Base-by-base conservation (phyloP, 2,888 invertebrate species). In the Lasioglossum marginatum region DNA sequence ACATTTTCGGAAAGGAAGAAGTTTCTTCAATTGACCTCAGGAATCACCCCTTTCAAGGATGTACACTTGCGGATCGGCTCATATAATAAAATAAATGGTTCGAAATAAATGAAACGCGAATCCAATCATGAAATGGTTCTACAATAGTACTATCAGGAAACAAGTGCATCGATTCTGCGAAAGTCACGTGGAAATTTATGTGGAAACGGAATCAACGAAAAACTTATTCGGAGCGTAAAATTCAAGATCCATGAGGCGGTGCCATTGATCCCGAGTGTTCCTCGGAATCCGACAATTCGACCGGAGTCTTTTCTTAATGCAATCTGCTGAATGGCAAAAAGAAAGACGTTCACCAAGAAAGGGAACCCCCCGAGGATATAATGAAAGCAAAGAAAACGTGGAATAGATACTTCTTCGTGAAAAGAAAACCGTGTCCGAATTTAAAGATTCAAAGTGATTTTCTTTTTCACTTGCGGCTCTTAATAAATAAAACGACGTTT, bases 251-350 rank as follows among this genome's bases (percentile, higher is more conserved):
- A 57, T 19, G 52, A 37, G 45, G 19, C 57, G 40, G n/a, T 31
- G n/a, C 19, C 66, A 63, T 70, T 84, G 73, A 60, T 84, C 74
- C 77, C 31, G 27, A 57, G 14, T 40, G 82, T 82, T 34, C 52
- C 4, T n/a, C 43, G 52, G 27, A 52, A 71, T 82, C 83, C 78
- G 27, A 70, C 78, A 43, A 84, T 78, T 63, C 63, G 57, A 70
- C 43, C 40, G 10, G 23, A 48, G 34, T 75, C 37, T 48, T 74
- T 70, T 34, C 74, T 71, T 74, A 12, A 23, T 27, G 16, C 60
- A 78, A 73, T 78, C 74, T 63, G 40, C 27, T 63, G 84, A 84
- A 78, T 70, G 70, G 77, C n/a, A 57, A 70, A 57, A 52, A 27
- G 52, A 75, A 71, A 27, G 48, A 60, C 40, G 43, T 74, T 80